Evolutionary conservation across 2,888 invertebrate species (phyloP), one percentile per base, ranked within the genome.

Genomic region (Acleris laterana): DNA sequence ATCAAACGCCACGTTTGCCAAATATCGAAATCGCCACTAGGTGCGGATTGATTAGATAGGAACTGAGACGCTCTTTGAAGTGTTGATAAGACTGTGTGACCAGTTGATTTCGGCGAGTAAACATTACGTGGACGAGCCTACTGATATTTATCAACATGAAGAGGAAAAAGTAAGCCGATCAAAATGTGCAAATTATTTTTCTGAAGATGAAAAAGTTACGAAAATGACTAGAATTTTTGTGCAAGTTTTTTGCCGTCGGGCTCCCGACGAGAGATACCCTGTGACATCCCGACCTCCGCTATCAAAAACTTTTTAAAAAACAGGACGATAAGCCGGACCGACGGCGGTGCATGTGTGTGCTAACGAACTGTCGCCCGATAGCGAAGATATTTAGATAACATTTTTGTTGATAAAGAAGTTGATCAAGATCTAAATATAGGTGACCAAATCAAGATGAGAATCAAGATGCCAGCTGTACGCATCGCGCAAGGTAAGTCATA

Each of bases 401-500:
- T 83, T 90, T 87, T 79, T 67, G 70, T 81, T 79, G 84, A 89
- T 85, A 87, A 84, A 86, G 85, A 85, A 86, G 86, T 88, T 84
- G 74, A 85, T 85, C 80, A 91, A 91, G 83, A 88, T 82, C 82
- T 87, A 91, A 93, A 92, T 89, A 93, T 93, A 92, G 93, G 93
- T 92, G 93, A 93, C 88, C 93, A 90, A 90, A 88, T 91, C 96
- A 97, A 96, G 95, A 98, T 98, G 98, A 96, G 98, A 97, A 98
- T 97, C 95, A 98, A 98, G 96, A 98, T 97, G 97, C 98, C 97
- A 94, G 98, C 98, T 93, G 97, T 97, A 94, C 96, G 97, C 94
- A 98, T 98, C 95, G 97, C 97, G 94, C 97, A 98, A 97, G 98
- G 98, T 97, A 94, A 95, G 95, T 90, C 62, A 59, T 44, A 62